Percentiles rank a stretch among this genome's conserved stretches.
phyloP scores from a whole-genome alignment of 2,888 invertebrate species.

The Conops quadrifasciatus region DNA sequence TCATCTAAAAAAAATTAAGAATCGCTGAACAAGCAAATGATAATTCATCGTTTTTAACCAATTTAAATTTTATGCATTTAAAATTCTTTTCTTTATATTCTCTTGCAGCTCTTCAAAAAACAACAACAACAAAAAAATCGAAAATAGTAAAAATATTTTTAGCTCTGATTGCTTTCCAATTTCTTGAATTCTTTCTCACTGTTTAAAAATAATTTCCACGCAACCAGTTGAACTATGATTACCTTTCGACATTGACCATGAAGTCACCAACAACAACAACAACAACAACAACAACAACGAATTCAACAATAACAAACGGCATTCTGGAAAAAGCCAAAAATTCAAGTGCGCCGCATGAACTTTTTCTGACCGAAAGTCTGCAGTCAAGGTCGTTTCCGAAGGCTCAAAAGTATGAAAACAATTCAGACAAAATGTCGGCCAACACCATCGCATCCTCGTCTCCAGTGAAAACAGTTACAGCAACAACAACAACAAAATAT shows the following conservation, averaged over 20 bases:
- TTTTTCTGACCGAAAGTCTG: too few relatives aligned
- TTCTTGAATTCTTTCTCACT: too few relatives aligned
- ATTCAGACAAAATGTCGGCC: slow-evolving; percentile 7
- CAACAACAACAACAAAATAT: not conserved
- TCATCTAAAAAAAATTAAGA: not conserved
- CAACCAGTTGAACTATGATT: not conserved
- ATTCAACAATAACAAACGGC: not conserved
- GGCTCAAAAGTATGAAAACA: not conserved
- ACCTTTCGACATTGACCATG: slow-evolving; percentile 4
- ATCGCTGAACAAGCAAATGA: not conserved
- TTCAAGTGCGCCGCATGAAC: too few relatives aligned
- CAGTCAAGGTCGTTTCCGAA: not conserved
- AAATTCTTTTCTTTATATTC: slow-evolving; percentile 8
- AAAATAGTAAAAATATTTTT: not conserved
- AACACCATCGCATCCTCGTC: not conserved
- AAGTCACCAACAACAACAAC: slow-evolving; percentile 24
- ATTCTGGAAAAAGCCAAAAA: too few relatives aligned
- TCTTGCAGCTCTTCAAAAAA: slow-evolving; percentile 7
- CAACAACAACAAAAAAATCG: not conserved
- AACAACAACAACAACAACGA: not conserved
- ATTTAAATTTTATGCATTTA: slow-evolving; percentile 16
- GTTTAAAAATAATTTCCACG: slow-evolving; percentile 5
- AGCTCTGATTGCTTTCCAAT: too few relatives aligned
- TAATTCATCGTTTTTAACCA: too few relatives aligned
- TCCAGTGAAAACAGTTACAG: not conserved